Percentiles rank a stretch among this genome's conserved stretches.
These are phyloP conservation scores for Clepsis dumicolana DNA, from an alignment of 2,888 invertebrate species.

Conservation along the genomic window DNA sequence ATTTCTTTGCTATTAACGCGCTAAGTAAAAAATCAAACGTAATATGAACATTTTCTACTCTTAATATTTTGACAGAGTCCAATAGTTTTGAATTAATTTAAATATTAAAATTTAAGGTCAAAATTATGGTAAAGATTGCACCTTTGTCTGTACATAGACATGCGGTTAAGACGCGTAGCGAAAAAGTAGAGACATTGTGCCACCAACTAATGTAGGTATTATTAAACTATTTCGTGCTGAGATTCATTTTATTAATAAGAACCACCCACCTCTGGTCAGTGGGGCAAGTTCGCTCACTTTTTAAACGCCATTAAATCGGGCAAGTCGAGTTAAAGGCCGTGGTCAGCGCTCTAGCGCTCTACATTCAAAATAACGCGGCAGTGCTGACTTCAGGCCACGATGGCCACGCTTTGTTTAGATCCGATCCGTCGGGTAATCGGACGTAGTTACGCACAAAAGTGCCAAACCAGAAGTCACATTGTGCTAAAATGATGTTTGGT, in stretches of 20 bases:
- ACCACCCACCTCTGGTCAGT: constrained; percentile 72
- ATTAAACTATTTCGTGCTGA: constrained; percentile 63
- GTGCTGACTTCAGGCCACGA: neutral
- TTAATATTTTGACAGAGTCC: too few species aligned
- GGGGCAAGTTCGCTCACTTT: constrained; percentile 82
- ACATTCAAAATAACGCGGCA: constrained; percentile 23
- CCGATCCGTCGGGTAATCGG: neutral
- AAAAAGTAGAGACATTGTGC: constrained; percentile 58
- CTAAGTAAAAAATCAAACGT: too few species aligned
- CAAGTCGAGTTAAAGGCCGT: constrained; percentile 78
- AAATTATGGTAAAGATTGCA: too few species aligned
- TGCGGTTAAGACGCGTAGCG: constrained; percentile 1
- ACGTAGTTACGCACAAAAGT: too few species aligned
- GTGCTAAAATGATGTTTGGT: too few species aligned
- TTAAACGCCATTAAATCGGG: constrained; percentile 77
- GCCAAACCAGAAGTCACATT: too few species aligned
- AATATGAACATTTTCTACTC: too few species aligned
- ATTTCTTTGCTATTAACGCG: too few species aligned
- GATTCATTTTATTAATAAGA: constrained; percentile 77
- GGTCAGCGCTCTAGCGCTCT: constrained; percentile 63
- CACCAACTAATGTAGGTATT: constrained; percentile 61
- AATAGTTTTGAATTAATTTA: too few species aligned
- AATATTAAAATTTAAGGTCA: too few species aligned
- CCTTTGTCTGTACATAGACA: neutral
- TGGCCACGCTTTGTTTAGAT: constrained; percentile 20